Evolutionary conservation across 2,888 invertebrate species (phyloP).

Genomic region (Mellilla xanthometata): DNA sequence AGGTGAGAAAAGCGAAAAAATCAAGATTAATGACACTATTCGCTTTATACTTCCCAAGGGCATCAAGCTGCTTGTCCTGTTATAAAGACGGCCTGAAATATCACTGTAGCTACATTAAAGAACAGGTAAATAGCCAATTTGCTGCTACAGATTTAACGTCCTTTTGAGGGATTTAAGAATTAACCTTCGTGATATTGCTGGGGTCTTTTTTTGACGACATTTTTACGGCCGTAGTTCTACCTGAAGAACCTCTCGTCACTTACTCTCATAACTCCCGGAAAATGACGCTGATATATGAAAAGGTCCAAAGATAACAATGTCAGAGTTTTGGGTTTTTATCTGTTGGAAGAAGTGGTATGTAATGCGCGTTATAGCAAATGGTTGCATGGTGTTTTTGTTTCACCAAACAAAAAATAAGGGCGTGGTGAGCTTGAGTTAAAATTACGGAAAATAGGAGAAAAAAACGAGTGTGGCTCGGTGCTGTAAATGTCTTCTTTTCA

Average conservation of each 20-base stretch:
- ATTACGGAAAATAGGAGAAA: too few species aligned
- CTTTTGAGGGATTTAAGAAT: conserved; percentile 23
- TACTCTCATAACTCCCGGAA: conserved; percentile 27
- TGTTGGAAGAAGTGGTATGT: too few species aligned
- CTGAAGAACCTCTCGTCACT: conserved; percentile 24
- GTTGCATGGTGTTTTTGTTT: too few species aligned
- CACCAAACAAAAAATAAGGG: too few species aligned
- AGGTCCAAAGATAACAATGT: conserved; percentile 22
- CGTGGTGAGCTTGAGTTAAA: too few species aligned
- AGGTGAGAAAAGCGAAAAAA: conserved; percentile 6
- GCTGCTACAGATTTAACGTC: conserved; percentile 21
- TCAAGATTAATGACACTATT: conserved; percentile 26
- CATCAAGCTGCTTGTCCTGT: conserved; percentile 19
- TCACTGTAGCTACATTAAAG: conserved; percentile 18
- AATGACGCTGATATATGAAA: conserved; percentile 33
- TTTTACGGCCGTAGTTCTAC: conserved; percentile 25
- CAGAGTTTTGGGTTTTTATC: conserved; percentile 2
- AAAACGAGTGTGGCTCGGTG: too few species aligned
- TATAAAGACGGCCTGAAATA: conserved; percentile 22
- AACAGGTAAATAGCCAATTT: conserved; percentile 26
- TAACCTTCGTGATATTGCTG: conserved; percentile 13
- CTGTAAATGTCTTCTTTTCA: too few species aligned
- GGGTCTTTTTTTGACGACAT: conserved; percentile 20
- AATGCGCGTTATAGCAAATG: too few species aligned
- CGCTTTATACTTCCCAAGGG: conserved; percentile 26